Percentiles rank a stretch among this genome's conserved stretches.
Conservation (phyloP, 2,888 invertebrate species). For the Ochlodes sylvanus region DNA sequence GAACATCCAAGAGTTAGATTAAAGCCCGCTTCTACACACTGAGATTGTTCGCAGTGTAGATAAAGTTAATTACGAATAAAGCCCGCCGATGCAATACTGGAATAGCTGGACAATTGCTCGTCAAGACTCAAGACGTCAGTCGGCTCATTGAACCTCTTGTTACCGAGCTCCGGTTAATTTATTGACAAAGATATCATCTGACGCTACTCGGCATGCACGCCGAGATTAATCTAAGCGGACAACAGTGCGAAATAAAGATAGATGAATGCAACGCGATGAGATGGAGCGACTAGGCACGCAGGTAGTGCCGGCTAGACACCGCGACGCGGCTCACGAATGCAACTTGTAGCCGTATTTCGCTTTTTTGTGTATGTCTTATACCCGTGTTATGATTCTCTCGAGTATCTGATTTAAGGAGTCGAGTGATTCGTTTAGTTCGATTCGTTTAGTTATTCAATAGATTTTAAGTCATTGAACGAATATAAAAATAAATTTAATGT, state of each 20-base stretch:
- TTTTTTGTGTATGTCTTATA: background rate
- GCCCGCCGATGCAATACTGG: constrained; percentile 4
- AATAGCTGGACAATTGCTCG: constrained; percentile 9
- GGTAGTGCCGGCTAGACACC: background rate
- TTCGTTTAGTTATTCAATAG: too few relatives aligned
- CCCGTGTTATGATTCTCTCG: too few relatives aligned
- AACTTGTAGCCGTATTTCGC: background rate
- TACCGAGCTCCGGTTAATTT: background rate
- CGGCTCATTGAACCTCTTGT: constrained; percentile 8
- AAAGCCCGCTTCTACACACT: background rate
- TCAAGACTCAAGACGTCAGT: constrained; percentile 8
- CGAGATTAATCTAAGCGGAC: constrained; percentile 2
- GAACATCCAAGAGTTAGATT: too few relatives aligned
- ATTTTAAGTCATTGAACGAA: too few relatives aligned
- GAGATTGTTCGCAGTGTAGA: background rate
- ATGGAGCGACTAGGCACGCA: background rate
- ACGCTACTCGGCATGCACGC: constrained; percentile 1
- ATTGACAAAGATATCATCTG: constrained; percentile 8
- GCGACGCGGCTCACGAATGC: background rate
- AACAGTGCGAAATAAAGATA: background rate
- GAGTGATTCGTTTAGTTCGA: too few relatives aligned
- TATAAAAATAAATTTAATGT: too few relatives aligned
- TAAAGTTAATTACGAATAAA: constrained; percentile 1
- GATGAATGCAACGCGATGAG: background rate
- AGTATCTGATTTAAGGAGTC: too few relatives aligned